These are phyloP conservation scores for Hoplias malabaricus DNA, from an alignment of 2,113 vertebrate species.

Conservation along the genomic window DNA sequence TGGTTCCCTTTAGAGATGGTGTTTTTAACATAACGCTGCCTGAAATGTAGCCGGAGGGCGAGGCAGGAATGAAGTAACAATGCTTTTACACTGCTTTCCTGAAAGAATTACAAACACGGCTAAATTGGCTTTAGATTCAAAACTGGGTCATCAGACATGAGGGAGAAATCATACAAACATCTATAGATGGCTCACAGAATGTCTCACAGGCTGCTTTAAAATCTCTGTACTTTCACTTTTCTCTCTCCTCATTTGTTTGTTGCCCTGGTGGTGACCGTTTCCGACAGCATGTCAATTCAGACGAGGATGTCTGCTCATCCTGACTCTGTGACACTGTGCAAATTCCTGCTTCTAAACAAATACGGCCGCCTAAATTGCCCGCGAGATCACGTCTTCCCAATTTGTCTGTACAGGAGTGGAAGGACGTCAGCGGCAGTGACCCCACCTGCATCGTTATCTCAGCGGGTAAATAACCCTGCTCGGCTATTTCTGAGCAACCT, in stretches of 20 bases:
- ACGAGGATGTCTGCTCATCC: neutral
- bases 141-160: neutral
- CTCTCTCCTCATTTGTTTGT: neutral
- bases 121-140: neutral
- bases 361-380: neutral
- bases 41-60: too few species aligned
- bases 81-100: too few species aligned
- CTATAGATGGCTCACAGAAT: neutral
- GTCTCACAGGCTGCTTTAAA: neutral
- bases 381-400: constrained; percentile 31
- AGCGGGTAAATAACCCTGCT: constrained; percentile 35
- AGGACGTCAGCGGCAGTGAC: constrained; percentile 25
- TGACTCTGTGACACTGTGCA: neutral
- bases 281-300: neutral
- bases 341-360: constrained; percentile 54
- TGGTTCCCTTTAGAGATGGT: too few species aligned
- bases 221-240: neutral
- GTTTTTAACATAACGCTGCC: too few species aligned
- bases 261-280: neutral
- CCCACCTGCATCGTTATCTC: constrained; percentile 50
- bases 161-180: neutral
- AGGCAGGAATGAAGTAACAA: too few species aligned
- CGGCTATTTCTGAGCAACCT: constrained; percentile 26
- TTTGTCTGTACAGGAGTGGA: constrained; percentile 48
- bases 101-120: neutral